Base-by-base conservation (phyloP, 2,888 invertebrate species). In the Azorinus chamasolen region DNA sequence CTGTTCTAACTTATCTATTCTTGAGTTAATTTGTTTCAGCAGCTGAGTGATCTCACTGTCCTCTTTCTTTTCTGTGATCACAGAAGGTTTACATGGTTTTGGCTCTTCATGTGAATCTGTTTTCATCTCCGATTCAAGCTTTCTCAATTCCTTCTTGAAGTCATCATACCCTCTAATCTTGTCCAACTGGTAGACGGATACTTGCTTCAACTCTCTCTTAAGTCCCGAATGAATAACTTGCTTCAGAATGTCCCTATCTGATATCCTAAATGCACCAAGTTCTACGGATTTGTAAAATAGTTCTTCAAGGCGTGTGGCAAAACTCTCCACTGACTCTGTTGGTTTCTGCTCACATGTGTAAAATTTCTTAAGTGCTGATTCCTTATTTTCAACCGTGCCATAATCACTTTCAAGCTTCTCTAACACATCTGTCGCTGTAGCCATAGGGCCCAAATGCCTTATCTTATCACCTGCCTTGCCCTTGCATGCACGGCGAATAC, bases 121-220 rank as follows among this genome's bases (percentile, higher is more conserved):
- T 6, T 32, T 32, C 16, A 57, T 10, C 6, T 59, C 45, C 4
- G 59, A 25, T 59, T 59, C 46, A 24, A 59, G 4, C 18, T 22
- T 24, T 10, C 63, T n/a, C 0, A 71, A 20, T 50, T 71, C 71
- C n/a, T 12, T 37, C 27, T 58, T 71, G 39, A 71, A 71, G 1
- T 10, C 2, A 27, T 59, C 59, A 25, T 46, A 59, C 5, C 45
- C 25, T 3, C 6, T 46, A 2, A 59, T 45, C 8, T 8, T 59
- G 12, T 59, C 59, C 25, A 25, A 25, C 5, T 59, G 18, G 24
- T 46, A 59, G 8, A 16, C 8, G 3, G 59, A 59, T 46, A 59
- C 45, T 12, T 59, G 45, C 22, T 46, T 59, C 14, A 59, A 16
- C 1, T 59, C 27, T 14, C n/a, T 59, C 10, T 18, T 14, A 2